A percentile compares a stretch with the other conserved stretches of the same genome.
Evolutionary conservation across 2,113 vertebrate genomes (phyloP).

Genomic region (Polypterus bichir): DNA sequence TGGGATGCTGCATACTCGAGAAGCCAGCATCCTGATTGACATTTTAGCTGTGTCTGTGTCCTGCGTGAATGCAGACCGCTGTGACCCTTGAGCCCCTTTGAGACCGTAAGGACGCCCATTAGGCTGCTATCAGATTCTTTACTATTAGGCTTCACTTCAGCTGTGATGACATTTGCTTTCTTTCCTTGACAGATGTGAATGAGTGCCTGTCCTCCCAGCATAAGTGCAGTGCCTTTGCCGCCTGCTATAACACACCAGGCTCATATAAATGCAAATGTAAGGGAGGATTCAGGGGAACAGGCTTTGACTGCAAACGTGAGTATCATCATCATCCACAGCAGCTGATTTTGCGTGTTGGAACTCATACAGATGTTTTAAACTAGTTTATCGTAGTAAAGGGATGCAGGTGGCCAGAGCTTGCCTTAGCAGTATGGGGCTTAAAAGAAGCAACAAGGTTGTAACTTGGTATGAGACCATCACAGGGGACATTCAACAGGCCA

Average conservation of each 20-base stretch:
- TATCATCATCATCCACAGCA: constrained; percentile 20
- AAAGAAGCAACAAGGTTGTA: too few species aligned
- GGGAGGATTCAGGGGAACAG: constrained; percentile 71
- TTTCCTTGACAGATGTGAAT: constrained; percentile 68
- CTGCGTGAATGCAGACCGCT: too few species aligned
- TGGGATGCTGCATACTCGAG: too few species aligned
- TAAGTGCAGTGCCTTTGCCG: constrained; percentile 65
- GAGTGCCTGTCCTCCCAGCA: constrained; percentile 71
- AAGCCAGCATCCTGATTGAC: too few species aligned
- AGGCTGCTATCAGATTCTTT: not conserved
- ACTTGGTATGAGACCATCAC: too few species aligned
- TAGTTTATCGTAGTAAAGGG: not conserved
- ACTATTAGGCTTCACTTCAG: not conserved
- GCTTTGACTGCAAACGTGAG: constrained; percentile 76
- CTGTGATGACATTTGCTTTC: not conserved
- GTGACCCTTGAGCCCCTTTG: too few species aligned
- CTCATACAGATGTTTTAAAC: too few species aligned
- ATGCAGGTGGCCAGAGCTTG: constrained; percentile 3
- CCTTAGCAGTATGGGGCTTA: constrained; percentile 17
- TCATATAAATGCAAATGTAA: constrained; percentile 92
- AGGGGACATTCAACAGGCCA: too few species aligned
- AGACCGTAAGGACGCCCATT: too few species aligned
- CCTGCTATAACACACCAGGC: constrained; percentile 78
- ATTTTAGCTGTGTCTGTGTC: too few species aligned
- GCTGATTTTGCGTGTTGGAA: too few species aligned